phyloP scores from a whole-genome alignment of 2,797 vertebrate species.

The Notolabrus celidotus region DNA sequence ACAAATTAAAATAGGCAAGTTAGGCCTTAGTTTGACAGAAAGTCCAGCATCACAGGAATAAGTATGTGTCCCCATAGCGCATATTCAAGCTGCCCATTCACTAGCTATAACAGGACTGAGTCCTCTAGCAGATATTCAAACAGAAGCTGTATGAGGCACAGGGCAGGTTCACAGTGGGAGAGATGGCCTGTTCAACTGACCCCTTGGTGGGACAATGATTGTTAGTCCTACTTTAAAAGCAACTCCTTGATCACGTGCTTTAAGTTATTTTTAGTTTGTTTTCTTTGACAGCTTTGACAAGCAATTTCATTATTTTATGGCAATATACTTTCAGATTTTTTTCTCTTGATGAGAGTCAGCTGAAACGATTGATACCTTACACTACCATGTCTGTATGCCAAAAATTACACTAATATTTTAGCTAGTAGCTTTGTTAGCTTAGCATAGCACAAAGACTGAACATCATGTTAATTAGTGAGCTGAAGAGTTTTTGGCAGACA shows the following conservation, averaged over 20 bases:
- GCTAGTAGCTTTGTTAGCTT: background rate
- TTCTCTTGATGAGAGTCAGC: background rate
- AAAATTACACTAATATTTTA: background rate
- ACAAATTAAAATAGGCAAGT: slow-evolving; percentile 31
- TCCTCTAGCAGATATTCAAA: slow-evolving; percentile 20
- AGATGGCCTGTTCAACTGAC: slow-evolving; percentile 17
- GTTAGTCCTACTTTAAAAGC: too few species aligned
- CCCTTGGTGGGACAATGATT: background rate
- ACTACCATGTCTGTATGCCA: background rate
- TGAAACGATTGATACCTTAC: background rate
- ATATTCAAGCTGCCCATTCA: slow-evolving; percentile 54
- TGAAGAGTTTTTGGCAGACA: too few species aligned
- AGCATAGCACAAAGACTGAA: background rate
- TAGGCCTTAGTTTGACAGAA: slow-evolving; percentile 42
- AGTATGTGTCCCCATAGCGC: slow-evolving; percentile 44
- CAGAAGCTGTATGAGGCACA: slow-evolving; percentile 35
- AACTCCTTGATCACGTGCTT: background rate
- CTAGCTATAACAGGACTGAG: slow-evolving; percentile 39
- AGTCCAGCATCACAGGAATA: slow-evolving; percentile 40
- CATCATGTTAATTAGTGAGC: background rate
- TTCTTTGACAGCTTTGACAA: background rate
- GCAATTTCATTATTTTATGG: background rate
- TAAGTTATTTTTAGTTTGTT: background rate
- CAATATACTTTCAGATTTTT: background rate
- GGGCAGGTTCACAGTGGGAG: slow-evolving; percentile 30